Evolutionary conservation across 2,888 invertebrate genomes (phyloP), one percentile per base, ranked within the genome.

Genomic region (Adelphocoris suturalis): DNA sequence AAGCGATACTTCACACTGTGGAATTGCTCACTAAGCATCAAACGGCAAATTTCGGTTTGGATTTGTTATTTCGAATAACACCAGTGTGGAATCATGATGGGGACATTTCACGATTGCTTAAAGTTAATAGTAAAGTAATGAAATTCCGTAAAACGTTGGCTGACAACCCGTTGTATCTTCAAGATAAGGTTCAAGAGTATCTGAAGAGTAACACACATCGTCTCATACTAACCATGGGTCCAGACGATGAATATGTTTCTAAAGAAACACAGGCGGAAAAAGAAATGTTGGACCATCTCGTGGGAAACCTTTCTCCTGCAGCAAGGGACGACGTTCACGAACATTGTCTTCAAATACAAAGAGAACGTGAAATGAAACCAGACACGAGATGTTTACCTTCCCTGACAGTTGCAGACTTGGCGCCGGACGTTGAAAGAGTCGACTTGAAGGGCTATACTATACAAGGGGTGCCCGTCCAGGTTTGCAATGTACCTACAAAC

Each of bases 31-130:
- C 97, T 0, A 98, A 98, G 93, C 98, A 98, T 93, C 97, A 98
- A 93, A 96, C 96, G 0, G 95, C 97, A 0, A 97, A 97, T 93
- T 99, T 98, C 93, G 99, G 99, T 0, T 94, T 99, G 3, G 95
- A 96, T 92, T 93, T 98, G 37, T 94, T 97, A 0, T 96, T 97
- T 93, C 96, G 95, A 91, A 92, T 98, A 0, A 95, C 96, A 87
- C 96, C 97, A 0, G 92, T 96, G 0, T 98, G 98, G 98, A 98
- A 97, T 93, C 98, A 99, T 92, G 96, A 96, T 91, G 97, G 97
- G 0, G 95, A 97, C 92, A 94, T 98, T 3, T 93, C 97, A 1
- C 94, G 95, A 87, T 95, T 95, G 28, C 93, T 99, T 89, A 95
- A 96, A 93, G 95, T 98, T 0, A 97, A 96, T 90, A 93, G 95